Evolutionary conservation across 2,888 invertebrate genomes (phyloP).

Genomic region (Mesorhabditis sp.): DNA sequence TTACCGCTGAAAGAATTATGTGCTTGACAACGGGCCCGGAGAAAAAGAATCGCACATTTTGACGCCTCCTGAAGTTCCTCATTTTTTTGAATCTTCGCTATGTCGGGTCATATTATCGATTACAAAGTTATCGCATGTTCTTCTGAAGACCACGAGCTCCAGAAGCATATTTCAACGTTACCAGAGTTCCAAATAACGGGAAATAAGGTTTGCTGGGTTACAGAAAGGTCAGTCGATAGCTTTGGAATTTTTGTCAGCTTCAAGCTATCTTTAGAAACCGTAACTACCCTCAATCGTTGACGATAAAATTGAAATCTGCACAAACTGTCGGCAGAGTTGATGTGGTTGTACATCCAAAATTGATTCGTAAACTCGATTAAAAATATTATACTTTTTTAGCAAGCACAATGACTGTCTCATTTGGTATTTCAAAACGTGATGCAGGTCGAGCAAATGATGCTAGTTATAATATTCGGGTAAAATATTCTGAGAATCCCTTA

Average conservation of each 20-base stretch:
- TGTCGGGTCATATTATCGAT: background rate
- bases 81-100: background rate
- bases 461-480: background rate
- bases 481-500: background rate
- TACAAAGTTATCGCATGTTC: conserved; percentile 4
- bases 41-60: background rate
- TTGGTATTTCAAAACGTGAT: background rate
- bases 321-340: background rate
- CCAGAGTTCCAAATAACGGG: background rate
- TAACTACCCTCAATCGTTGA: conserved; percentile 4
- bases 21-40: background rate
- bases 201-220: conserved; percentile 2
- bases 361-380: background rate
- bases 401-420: background rate
- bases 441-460: background rate
- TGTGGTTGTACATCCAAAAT: background rate
- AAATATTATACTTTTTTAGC: background rate
- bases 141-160: background rate
- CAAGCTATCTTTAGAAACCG: background rate
- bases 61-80: background rate
- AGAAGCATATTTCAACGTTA: background rate
- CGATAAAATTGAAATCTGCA: background rate
- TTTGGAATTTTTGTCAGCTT: background rate
- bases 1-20: background rate
- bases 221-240: background rate